Evolutionary conservation across 2,797 vertebrate genomes (phyloP).

Genomic region (Enteromius afrohamiltoni): DNA sequence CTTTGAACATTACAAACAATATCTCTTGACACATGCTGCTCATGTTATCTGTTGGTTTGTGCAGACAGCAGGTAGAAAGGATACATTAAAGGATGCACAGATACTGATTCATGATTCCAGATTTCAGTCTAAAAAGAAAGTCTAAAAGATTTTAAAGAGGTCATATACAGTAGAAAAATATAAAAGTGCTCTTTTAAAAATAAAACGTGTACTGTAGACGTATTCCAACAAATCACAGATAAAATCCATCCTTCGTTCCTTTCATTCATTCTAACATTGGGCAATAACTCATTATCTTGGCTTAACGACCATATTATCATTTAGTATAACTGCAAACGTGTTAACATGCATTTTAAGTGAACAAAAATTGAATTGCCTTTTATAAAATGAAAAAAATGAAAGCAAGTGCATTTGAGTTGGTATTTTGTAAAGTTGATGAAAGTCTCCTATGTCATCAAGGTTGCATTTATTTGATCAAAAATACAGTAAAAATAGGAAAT

Average conservation of each 20-base stretch:
- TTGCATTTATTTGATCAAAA: neutral
- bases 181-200: neutral
- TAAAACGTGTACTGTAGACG: neutral
- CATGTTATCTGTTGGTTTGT: slow-evolving; percentile 16
- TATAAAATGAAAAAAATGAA: too few species aligned
- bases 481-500: neutral
- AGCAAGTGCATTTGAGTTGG: neutral
- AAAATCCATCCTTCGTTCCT: neutral
- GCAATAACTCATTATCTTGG: neutral
- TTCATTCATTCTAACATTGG: neutral
- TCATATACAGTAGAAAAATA: neutral
- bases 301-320: neutral
- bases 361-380: neutral
- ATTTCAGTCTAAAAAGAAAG: neutral
- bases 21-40: neutral
- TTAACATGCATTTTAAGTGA: neutral
- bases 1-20: slow-evolving; percentile 41
- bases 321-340: neutral
- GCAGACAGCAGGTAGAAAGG: neutral
- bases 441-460: neutral
- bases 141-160: neutral
- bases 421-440: neutral
- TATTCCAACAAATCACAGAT: neutral
- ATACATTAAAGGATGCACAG: neutral
- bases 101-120: neutral